Evolutionary conservation across 2,888 invertebrate species (phyloP).

Genomic region (Heliconius ismenius): DNA sequence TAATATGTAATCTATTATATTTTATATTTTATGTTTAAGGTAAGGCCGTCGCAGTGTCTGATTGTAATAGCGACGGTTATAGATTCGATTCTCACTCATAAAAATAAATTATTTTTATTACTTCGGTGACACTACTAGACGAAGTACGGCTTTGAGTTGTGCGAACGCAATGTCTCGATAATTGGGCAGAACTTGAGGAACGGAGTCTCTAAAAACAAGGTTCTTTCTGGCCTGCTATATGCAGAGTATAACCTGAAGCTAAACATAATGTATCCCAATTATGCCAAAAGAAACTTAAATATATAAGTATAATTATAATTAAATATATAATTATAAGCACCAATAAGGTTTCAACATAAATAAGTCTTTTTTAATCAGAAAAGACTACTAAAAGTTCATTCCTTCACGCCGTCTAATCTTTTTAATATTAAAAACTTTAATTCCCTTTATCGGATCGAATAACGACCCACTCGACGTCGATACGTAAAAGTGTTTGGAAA

Average conservation of each 20-base stretch:
- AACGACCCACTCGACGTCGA: constrained; percentile 53
- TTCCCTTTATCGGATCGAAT: constrained; percentile 54
- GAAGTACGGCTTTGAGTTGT: neutral
- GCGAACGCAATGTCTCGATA: neutral
- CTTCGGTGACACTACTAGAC: no score
- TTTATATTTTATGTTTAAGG: neutral
- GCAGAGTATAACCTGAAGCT: neutral
- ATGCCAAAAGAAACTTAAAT: no score
- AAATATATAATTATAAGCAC: no score
- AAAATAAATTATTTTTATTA: no score
- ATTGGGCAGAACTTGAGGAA: neutral
- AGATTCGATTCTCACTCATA: no score
- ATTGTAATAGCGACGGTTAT: neutral
- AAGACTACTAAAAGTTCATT: neutral
- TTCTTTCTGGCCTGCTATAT: neutral
- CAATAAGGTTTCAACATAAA: no score
- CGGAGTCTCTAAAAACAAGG: neutral
- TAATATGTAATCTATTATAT: no score
- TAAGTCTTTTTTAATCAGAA: no score
- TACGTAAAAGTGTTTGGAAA: constrained; percentile 47
- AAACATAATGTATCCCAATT: no score
- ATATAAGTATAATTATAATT: no score
- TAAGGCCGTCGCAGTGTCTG: neutral
- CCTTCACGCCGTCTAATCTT: neutral
- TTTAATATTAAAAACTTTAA: constrained; percentile 43